phyloP scores from a whole-genome alignment of 2,113 vertebrate genomes.

The Aphelocoma coerulescens region DNA sequence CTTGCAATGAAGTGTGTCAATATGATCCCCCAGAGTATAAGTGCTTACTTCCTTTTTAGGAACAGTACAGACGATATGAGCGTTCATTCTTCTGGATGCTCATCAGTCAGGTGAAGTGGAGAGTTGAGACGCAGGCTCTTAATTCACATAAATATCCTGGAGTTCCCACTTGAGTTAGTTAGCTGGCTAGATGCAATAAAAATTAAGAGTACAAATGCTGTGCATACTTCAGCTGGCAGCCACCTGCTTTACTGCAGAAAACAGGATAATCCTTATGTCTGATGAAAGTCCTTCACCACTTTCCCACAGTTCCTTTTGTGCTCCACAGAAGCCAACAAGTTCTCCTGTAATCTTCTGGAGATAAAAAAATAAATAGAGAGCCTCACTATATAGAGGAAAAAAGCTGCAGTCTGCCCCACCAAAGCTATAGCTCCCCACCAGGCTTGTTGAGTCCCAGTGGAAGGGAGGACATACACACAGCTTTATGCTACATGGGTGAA shows the following conservation, averaged over 20 bases:
- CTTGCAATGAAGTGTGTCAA: neutral
- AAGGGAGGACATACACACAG: neutral
- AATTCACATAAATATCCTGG: conserved; percentile 13
- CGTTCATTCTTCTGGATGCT: neutral
- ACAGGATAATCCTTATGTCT: conserved; percentile 42
- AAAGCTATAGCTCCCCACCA: neutral
- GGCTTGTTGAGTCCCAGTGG: neutral
- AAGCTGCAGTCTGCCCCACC: neutral
- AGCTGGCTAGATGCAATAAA: conserved; percentile 30
- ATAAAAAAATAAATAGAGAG: neutral
- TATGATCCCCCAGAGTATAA: neutral
- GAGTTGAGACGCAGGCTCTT: neutral
- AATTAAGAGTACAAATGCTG: conserved; percentile 42
- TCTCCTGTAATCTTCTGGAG: neutral
- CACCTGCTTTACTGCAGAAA: conserved; percentile 47
- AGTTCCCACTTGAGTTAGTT: conserved; percentile 24
- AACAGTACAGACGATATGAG: neutral
- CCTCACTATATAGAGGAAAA: neutral
- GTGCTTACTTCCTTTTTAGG: neutral
- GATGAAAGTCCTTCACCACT: conserved; percentile 48
- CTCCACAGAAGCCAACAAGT: neutral
- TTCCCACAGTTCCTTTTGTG: conserved; percentile 56
- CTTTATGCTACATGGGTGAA: neutral
- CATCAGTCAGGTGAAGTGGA: conserved; percentile 6
- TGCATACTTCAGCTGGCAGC: conserved; percentile 43